Evolutionary conservation across 2,113 vertebrate species (phyloP).

Genomic region (Rissa tridactyla): DNA sequence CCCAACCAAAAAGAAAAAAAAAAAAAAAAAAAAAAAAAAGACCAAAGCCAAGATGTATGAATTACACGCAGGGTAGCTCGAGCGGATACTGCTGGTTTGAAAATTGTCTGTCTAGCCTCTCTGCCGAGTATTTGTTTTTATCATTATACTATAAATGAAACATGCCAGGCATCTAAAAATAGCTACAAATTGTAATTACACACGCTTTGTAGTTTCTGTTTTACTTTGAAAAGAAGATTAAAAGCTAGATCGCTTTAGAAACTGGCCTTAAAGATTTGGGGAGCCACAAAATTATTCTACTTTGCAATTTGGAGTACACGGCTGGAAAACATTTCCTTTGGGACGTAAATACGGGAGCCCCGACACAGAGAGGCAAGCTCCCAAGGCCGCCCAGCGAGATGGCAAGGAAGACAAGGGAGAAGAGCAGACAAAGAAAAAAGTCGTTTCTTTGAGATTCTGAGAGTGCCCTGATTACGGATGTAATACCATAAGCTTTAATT

Average conservation of each 20-base stretch:
- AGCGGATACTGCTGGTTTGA: background rate
- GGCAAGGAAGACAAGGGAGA: background rate
- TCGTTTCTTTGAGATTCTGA: background rate
- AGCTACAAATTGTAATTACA: slow-evolving; percentile 49
- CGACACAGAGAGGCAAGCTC: background rate
- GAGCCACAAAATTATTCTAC: slow-evolving; percentile 51
- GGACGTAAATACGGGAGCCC: background rate
- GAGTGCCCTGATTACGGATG: background rate
- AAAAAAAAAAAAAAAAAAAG: background rate
- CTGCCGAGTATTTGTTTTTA: slow-evolving; percentile 33
- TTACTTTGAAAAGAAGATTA: slow-evolving; percentile 51
- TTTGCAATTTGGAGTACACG: background rate
- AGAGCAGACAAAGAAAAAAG: slow-evolving; percentile 16
- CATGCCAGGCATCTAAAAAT: slow-evolving; percentile 51
- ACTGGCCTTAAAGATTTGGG: slow-evolving; percentile 41
- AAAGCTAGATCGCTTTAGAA: slow-evolving; percentile 42
- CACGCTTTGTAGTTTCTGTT: slow-evolving; percentile 32
- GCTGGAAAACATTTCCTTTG: slow-evolving; percentile 23
- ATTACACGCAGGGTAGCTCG: background rate
- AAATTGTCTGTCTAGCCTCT: background rate
- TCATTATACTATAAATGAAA: slow-evolving; percentile 40
- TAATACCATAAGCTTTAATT: slow-evolving; percentile 62
- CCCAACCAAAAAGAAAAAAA: background rate
- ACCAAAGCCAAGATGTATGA: background rate
- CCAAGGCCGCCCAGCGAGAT: background rate